phyloP scores from a whole-genome alignment of 2,888 invertebrate genomes.

The Tetragonula carbonaria region DNA sequence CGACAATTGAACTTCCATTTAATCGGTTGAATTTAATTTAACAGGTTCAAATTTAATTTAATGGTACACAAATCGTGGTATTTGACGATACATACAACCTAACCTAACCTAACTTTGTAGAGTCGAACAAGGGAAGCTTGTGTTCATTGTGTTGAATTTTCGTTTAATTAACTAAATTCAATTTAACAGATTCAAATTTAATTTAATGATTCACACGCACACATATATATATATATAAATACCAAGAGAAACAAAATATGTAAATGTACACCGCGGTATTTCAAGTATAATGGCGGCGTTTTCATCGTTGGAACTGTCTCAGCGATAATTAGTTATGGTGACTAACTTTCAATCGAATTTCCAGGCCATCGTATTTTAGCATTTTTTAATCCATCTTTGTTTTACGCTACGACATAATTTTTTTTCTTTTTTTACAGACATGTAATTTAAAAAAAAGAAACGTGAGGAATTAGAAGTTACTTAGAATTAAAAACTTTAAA shows the following conservation, averaged over 20 bases:
- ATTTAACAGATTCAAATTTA: not conserved
- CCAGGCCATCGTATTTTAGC: not conserved
- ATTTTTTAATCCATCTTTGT: not conserved
- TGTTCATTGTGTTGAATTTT: not conserved
- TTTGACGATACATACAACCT: too few species aligned
- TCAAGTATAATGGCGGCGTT: not conserved
- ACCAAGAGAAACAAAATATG: not conserved
- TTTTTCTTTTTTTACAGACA: not conserved
- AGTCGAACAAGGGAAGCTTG: not conserved
- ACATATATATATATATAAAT: not conserved
- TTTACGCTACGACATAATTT: not conserved
- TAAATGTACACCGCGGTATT: not conserved
- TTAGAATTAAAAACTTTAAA: not conserved
- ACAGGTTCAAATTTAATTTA: not conserved
- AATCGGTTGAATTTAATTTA: not conserved
- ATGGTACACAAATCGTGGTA: not conserved
- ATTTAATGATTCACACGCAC: not conserved
- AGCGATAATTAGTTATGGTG: not conserved
- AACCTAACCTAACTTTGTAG: too few species aligned
- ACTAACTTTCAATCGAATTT: not conserved
- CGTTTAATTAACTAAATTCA: not conserved
- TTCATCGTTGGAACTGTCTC: not conserved
- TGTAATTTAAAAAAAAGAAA: not conserved
- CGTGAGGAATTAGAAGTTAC: not conserved
- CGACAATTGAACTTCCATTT: not conserved